Evolutionary conservation across 2,797 vertebrate species (phyloP).

Genomic region (Notolepis coatsorum): DNA sequence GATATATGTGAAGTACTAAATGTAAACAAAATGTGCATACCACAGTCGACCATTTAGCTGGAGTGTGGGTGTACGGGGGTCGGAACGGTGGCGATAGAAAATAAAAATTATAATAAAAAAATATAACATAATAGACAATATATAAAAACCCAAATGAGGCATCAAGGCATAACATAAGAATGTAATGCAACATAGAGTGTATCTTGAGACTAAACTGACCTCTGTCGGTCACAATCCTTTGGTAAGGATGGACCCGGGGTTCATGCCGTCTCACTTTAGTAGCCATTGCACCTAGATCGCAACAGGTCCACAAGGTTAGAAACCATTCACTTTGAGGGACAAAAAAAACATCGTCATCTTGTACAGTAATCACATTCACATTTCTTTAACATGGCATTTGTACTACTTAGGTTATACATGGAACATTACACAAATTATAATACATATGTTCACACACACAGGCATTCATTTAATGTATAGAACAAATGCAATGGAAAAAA

Average conservation of each 20-base stretch:
- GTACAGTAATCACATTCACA: slow-evolving; percentile 83
- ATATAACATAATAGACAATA: slow-evolving; percentile 52
- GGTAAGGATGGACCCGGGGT: slow-evolving; percentile 99
- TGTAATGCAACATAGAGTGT: slow-evolving; percentile 72
- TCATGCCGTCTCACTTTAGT: slow-evolving; percentile 99
- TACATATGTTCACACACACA: slow-evolving; percentile 60
- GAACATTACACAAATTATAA: slow-evolving; percentile 56
- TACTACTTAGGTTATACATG: slow-evolving; percentile 72
- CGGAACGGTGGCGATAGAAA: slow-evolving; percentile 33
- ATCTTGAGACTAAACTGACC: slow-evolving; percentile 97
- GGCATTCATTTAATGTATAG: slow-evolving; percentile 42
- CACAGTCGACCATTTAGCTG: slow-evolving; percentile 75
- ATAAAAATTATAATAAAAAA: slow-evolving; percentile 36
- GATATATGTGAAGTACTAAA: slow-evolving; percentile 62
- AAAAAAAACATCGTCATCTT: slow-evolving; percentile 78
- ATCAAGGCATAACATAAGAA: slow-evolving; percentile 74
- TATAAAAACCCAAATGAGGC: slow-evolving; percentile 74
- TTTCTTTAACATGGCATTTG: slow-evolving; percentile 63
- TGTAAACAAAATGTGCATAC: slow-evolving; percentile 79
- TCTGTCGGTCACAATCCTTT: slow-evolving; percentile 99
- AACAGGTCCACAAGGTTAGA: slow-evolving; percentile 98
- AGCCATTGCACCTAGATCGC: slow-evolving; percentile 99
- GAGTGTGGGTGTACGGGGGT: slow-evolving; percentile 59
- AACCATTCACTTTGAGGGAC: slow-evolving; percentile 81
- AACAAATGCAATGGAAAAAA: slow-evolving; percentile 73